phyloP scores from a whole-genome alignment of 1,140 invertebrate species.

The Oscheius sp. region DNA sequence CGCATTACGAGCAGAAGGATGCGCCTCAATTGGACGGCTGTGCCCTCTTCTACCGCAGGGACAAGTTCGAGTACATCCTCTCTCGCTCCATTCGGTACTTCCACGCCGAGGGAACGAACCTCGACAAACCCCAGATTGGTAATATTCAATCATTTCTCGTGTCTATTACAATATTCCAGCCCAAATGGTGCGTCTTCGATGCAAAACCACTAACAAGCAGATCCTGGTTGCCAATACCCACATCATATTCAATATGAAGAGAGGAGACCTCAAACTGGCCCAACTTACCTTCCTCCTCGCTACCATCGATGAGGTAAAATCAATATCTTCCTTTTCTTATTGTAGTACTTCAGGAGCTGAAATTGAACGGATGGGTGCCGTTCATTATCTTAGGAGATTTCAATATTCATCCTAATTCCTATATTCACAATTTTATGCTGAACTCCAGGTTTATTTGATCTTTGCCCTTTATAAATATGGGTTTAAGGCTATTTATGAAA shows the following conservation, averaged over 20 bases:
- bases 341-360: not conserved
- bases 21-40: slow-evolving; percentile 70
- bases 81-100: slow-evolving; percentile 69
- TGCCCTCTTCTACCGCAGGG: slow-evolving; percentile 75
- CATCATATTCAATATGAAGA: slow-evolving; percentile 83
- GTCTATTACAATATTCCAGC: not conserved
- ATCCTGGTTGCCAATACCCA: slow-evolving; percentile 86
- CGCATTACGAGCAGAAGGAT: slow-evolving; percentile 74
- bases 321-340: too few species aligned
- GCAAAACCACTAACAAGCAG: slow-evolving; percentile 52
- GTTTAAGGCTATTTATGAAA: slow-evolving; percentile 2
- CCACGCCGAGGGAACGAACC: slow-evolving; percentile 64
- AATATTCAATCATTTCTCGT: not conserved
- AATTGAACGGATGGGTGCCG: slow-evolving; percentile 68
- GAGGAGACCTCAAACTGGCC: slow-evolving; percentile 81
- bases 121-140: slow-evolving; percentile 83
- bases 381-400: slow-evolving; percentile 84
- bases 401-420: slow-evolving; percentile 74
- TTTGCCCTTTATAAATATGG: not conserved
- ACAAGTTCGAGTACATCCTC: slow-evolving; percentile 69
- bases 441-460: slow-evolving; percentile 5
- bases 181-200: slow-evolving; percentile 71
- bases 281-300: slow-evolving; percentile 65
- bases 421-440: slow-evolving; percentile 67
- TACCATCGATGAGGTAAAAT: slow-evolving; percentile 17